Percentiles rank a stretch among this genome's conserved stretches.
Evolutionary conservation across 2,113 vertebrate genomes (phyloP).

Genomic region (Ellobius talpinus): DNA sequence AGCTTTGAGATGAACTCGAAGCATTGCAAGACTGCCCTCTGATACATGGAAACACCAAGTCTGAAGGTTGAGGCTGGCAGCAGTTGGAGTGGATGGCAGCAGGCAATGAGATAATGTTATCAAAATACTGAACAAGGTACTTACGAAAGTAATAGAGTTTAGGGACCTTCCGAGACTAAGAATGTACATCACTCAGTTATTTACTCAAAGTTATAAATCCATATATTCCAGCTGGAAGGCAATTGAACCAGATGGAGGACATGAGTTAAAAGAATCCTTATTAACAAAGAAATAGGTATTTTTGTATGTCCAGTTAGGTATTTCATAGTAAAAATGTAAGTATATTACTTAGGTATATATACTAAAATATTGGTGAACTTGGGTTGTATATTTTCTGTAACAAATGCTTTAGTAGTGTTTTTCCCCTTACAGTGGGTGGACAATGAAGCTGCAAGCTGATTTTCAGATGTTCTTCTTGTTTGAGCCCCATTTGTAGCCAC

Average conservation of each 20-base stretch:
- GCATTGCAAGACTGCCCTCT: background rate
- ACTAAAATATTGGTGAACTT: background rate
- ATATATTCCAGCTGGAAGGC: background rate
- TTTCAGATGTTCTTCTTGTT: background rate
- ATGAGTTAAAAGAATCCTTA: background rate
- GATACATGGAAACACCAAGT: background rate
- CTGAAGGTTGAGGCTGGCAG: background rate
- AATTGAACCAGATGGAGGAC: conserved; percentile 22
- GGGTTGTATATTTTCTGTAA: background rate
- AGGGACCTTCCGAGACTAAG: background rate
- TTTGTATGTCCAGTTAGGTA: background rate
- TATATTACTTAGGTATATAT: background rate
- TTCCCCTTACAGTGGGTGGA: background rate
- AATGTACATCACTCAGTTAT: background rate
- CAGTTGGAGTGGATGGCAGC: background rate
- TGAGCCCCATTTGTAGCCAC: background rate
- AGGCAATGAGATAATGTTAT: background rate
- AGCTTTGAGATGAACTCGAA: background rate
- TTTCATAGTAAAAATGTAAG: conserved; percentile 23
- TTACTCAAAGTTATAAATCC: background rate
- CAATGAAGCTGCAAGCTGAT: background rate
- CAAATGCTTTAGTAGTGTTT: background rate
- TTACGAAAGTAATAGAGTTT: background rate
- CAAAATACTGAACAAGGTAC: background rate
- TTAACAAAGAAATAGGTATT: background rate